Base-by-base conservation (phyloP, 1,140 invertebrate genomes). In the Ostrea denselamellosa region DNA sequence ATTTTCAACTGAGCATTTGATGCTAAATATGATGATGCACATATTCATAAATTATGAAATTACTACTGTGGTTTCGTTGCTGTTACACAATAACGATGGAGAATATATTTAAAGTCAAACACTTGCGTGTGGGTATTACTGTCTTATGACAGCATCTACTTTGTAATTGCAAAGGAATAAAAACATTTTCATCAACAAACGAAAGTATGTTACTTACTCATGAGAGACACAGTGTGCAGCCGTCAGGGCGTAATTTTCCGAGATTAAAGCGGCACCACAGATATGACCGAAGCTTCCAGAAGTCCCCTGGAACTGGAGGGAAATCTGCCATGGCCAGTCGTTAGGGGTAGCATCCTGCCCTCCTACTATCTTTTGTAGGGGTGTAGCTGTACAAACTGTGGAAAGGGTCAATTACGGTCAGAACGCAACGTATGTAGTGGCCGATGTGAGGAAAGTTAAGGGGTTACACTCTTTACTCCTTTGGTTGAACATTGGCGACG, bases 151-250 rank as follows among this genome's bases (percentile, higher is more conserved):
- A n/a, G n/a, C n/a, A n/a, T n/a, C n/a, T n/a, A n/a, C n/a, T 0
- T 58, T 17, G 19, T 17, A 58, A 58, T 56, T 12, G 56, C n/a
- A n/a, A n/a, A n/a, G n/a, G 12, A 58, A 4, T 58, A 17, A 19
- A 58, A 58, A 12, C 4, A 9, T 12, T 58, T 12, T 58, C 17
- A 12, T 56, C 17, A 58, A 58, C 14, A 28, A 77, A 12, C 12
- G n/a, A 77, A 28, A 25, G 7, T 0, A 44, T 77, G 22, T 5
- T 19, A 86, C 71, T 54, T 86, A 77, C 71, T 82, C 65, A 9
- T 56, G 28, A 10, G 52, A 19, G 51, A 88, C 87, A 34, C 87
- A 88, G 52, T 88, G 87, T 19, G 87, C 87, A 17, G 87, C 87
- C 7, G 87, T 88, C 7, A 88, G 28, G 22, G 84, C 84, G 8